A percentile compares a stretch with the other conserved stretches of the same genome.
Evolutionary conservation across 2,113 vertebrate species (phyloP).

Genomic region (Helogale parvula): DNA sequence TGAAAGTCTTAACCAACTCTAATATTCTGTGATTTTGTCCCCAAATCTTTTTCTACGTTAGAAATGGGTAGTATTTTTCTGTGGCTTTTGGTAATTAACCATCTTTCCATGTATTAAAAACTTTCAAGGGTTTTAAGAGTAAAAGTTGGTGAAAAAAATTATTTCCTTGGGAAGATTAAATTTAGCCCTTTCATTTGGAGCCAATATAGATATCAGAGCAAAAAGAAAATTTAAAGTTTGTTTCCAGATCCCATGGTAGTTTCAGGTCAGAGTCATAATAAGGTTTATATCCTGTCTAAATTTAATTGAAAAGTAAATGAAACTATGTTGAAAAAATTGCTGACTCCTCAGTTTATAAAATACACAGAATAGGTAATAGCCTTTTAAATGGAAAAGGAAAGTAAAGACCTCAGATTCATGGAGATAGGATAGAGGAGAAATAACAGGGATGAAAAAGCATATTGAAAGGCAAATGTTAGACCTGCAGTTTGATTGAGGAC

Average conservation of each 20-base stretch:
- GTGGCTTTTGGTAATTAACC: not conserved
- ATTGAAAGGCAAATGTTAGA: slow-evolving; percentile 40
- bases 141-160: slow-evolving; percentile 21
- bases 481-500: slow-evolving; percentile 61
- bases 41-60: not conserved
- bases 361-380: not conserved
- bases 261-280: slow-evolving; percentile 70
- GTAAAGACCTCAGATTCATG: not conserved
- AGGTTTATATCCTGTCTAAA: slow-evolving; percentile 67
- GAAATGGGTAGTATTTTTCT: not conserved
- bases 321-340: slow-evolving; percentile 46
- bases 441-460: not conserved
- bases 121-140: slow-evolving; percentile 59
- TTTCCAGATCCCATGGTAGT: slow-evolving; percentile 62
- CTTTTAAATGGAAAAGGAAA: slow-evolving; percentile 61
- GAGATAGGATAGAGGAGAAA: slow-evolving; percentile 34
- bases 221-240: slow-evolving; percentile 57
- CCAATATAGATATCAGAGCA: slow-evolving; percentile 59
- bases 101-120: not conserved
- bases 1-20: not conserved
- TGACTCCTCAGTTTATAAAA: slow-evolving; percentile 66
- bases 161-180: slow-evolving; percentile 65
- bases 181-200: slow-evolving; percentile 55
- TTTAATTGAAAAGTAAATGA: slow-evolving; percentile 74
- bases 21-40: not conserved